Evolutionary conservation across 2,113 vertebrate species (phyloP).

Genomic region (Sardina pilchardus): DNA sequence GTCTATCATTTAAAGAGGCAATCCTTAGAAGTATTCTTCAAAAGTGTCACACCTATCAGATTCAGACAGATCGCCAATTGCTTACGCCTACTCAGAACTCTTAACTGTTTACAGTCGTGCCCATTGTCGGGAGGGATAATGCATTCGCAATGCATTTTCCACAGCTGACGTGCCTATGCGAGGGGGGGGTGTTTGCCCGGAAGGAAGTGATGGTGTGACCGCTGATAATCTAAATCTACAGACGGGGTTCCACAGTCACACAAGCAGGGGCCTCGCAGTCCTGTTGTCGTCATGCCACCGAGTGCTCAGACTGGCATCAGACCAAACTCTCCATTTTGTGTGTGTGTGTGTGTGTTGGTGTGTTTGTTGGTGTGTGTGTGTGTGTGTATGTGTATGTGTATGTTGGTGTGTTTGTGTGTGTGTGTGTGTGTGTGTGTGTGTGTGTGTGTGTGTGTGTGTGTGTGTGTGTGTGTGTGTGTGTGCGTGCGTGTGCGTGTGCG

Average conservation of each 20-base stretch:
- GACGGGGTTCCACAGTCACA: background rate
- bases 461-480: background rate
- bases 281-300: background rate
- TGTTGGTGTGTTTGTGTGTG: too few relatives aligned
- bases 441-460: slow-evolving; percentile 31
- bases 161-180: background rate
- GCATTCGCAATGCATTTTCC: background rate
- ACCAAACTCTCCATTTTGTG: slow-evolving; percentile 52
- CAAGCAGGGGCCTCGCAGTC: background rate
- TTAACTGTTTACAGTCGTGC: background rate
- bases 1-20: background rate
- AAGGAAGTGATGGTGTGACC: background rate
- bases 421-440: slow-evolving; percentile 12
- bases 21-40: background rate
- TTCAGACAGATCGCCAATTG: background rate
- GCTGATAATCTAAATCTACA: background rate
- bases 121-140: background rate
- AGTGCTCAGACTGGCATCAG: slow-evolving; percentile 39
- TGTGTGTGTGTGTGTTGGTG: too few relatives aligned
- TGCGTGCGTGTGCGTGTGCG: background rate
- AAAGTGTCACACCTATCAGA: background rate
- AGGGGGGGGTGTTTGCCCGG: background rate
- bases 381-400: background rate
- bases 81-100: background rate
- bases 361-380: background rate